Base-by-base conservation (phyloP, 2,113 vertebrate species). In the Misgurnus anguillicaudatus region DNA sequence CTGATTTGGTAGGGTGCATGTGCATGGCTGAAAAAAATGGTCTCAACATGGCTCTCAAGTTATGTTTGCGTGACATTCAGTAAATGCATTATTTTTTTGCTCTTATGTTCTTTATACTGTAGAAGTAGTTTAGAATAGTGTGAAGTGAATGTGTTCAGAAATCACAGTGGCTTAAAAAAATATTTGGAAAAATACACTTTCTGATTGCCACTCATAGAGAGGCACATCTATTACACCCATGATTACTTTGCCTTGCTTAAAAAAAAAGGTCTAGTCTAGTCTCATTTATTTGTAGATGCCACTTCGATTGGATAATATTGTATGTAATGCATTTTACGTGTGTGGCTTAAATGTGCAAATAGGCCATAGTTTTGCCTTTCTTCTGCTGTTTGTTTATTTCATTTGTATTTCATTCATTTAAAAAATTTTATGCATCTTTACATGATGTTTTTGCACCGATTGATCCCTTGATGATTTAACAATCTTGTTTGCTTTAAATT, bases 1-100 rank as follows among this genome's bases (percentile, higher is more conserved):
- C 6, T 69, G 53, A 86, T 84, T 78, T 84, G 75, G 62, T 38
- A 82, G 77, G 62, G 58, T 82, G 77, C 79, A 64, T 5, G 48
- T 64, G 69, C 19, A n/a, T n/a, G n/a, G n/a, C n/a, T n/a, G n/a
- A n/a, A n/a, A n/a, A 74, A 74, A 63, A 77, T 55, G 21, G 8
- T 72, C 68, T 17, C 55, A 73, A 60, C 70, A 73, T 60, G 55
- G 39, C 38, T 73, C 38, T 75, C 48, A 78, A 68, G 73, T 78
- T 31, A 78, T 13, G 72, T 4, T 66, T 72, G 41, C 9, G 4
- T 42, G 41, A 4, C 41, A 42, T 42, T 2, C 1, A 31, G 24
- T 31, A 45, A 70, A n/a, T 48, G 21, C 24, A 39, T 70, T 13
- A 42, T 68, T 55, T 21, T 58, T 69, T 55, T 19, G 13, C 24